Evolutionary conservation across 2,888 invertebrate genomes (phyloP), one percentile per base, ranked within the genome.

Genomic region (Tetheella fluctuosa): DNA sequence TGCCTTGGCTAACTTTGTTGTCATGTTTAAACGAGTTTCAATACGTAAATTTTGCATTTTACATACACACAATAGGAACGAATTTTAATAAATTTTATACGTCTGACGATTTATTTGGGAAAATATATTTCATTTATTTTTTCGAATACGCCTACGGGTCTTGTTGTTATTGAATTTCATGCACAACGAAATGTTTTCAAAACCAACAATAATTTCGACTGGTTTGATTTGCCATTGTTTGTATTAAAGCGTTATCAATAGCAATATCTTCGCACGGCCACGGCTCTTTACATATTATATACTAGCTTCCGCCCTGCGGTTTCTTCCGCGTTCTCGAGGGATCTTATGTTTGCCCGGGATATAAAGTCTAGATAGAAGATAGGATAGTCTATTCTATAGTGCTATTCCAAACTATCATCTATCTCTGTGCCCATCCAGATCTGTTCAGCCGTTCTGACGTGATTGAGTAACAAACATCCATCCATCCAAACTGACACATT

Each of bases 1-100:
- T 81, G 79, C 79, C 80, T 76, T 71, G 71, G 73, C 74, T 79
- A 80, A 85, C 80, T 84, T 82, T 81, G 73, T 77, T 79, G 80
- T 83, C 82, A 83, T 81, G 80, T 81, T 79, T 81, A 79, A 85
- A 82, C 79, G 72, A 74, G 70, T 79, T 85, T 83, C 71, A 73
- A 83, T 77, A 77, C 69, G 68, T 72, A 73, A 70, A 73, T 72
- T 71, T 69, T 62, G 17, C 65, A 65, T 69, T 74, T 77, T 73
- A 73, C 54, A 61, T 52, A 55, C 55, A 54, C 25, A 23, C 39
- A 39, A 54, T 42, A 59, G 61, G 59, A 57, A 30, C 54, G 39
- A 20, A 42, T 42, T 60, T 54, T 42, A 59, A 59, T 59, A 62
- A 63, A 59, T 59, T 62, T 57, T 25, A 54, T 60, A 56, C 37